These are phyloP conservation scores for Ochropleura plecta DNA, from an alignment of 2,888 invertebrate genomes.

Conservation along the genomic window DNA sequence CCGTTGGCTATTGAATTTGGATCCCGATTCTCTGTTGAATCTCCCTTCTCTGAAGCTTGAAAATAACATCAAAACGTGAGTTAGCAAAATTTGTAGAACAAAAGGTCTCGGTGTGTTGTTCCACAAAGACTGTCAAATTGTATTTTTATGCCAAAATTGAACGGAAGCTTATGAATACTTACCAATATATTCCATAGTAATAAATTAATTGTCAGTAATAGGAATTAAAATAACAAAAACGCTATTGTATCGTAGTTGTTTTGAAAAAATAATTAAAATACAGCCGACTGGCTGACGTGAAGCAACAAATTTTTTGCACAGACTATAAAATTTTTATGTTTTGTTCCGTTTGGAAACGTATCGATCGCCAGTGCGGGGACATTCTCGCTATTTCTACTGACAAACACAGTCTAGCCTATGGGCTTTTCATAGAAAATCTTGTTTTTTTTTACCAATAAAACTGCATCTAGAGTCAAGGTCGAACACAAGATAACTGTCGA, in stretches of 20 bases:
- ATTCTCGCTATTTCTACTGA: constrained; percentile 28
- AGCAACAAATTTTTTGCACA: constrained; percentile 86
- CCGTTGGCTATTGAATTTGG: constrained; percentile 87
- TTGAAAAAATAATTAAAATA: constrained; percentile 87
- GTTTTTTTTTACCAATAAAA: not conserved
- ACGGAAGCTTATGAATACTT: constrained; percentile 68
- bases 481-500: not conserved
- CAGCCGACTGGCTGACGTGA: constrained; percentile 86
- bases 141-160: constrained; percentile 57
- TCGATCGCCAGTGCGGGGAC: constrained; percentile 29
- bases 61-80: constrained; percentile 83
- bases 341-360: constrained; percentile 55
- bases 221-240: constrained; percentile 73
- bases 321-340: constrained; percentile 59
- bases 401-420: not conserved
- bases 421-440: not conserved
- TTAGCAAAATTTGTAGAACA: constrained; percentile 89
- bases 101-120: constrained; percentile 79
- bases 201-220: constrained; percentile 66
- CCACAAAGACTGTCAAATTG: constrained; percentile 76
- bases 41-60: constrained; percentile 90
- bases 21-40: constrained; percentile 90
- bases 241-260: constrained; percentile 78
- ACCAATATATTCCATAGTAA: constrained; percentile 87
- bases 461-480: not conserved